phyloP scores from a whole-genome alignment of 2,113 vertebrate species.

The Motacilla tschutschensis region DNA sequence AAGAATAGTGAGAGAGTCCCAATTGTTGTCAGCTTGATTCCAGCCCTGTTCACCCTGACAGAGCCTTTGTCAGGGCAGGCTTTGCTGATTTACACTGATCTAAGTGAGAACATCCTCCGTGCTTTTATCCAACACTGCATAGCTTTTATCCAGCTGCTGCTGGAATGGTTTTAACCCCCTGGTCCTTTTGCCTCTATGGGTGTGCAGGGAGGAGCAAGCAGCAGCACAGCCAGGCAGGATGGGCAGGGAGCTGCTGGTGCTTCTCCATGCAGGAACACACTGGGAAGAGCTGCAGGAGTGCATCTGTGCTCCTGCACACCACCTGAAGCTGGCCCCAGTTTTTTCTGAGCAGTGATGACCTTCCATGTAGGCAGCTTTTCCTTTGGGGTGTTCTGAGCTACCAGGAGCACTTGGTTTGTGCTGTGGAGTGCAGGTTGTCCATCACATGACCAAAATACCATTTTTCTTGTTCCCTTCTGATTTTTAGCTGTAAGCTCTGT shows the following conservation, averaged over 20 bases:
- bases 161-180: neutral
- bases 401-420: fast-evolving
- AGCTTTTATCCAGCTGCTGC: neutral
- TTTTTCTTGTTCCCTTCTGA: neutral
- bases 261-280: neutral
- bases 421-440: neutral
- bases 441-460: fast-evolving
- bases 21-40: slow-evolving; percentile 16
- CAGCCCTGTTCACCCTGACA: neutral
- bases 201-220: neutral
- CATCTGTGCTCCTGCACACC: neutral
- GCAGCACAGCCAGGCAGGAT: neutral
- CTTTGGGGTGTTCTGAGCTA: neutral
- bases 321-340: neutral
- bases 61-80: neutral
- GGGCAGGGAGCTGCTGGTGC: neutral
- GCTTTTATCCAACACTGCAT: neutral
- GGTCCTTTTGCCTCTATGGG: neutral
- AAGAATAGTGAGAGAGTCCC: neutral
- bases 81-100: neutral
- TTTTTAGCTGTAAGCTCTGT: neutral
- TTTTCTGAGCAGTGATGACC: neutral
- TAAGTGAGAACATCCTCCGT: neutral
- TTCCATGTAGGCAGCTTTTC: neutral
- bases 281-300: neutral